These are phyloP conservation scores for Brenthis ino DNA, from an alignment of 2,888 invertebrate genomes.

Conservation along the genomic window DNA sequence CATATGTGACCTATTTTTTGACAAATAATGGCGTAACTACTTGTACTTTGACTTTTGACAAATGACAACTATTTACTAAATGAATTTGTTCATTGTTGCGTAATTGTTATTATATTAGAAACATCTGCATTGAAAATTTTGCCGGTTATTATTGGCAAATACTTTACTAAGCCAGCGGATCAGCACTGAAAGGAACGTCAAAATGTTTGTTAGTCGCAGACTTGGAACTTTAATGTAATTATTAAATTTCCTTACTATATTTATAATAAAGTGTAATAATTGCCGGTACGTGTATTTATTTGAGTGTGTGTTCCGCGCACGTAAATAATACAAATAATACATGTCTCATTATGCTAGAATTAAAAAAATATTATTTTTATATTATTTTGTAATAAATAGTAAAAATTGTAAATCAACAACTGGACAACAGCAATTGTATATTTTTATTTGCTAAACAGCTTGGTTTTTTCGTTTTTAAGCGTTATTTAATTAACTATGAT, in stretches of 20 bases:
- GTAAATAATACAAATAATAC: background rate
- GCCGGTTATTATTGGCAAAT: conserved; percentile 26
- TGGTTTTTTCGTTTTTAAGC: background rate
- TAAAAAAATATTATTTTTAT: background rate
- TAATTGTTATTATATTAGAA: conserved; percentile 23
- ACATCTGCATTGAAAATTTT: conserved; percentile 20
- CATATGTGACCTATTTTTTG: no score
- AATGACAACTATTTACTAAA: conserved; percentile 3
- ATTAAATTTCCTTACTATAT: background rate
- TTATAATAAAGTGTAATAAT: background rate
- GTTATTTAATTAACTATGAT: background rate
- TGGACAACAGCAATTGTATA: no score
- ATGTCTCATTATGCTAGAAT: background rate
- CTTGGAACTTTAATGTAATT: conserved; percentile 40
- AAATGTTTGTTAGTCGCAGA: conserved; percentile 40
- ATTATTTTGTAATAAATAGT: background rate
- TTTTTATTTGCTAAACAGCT: no score
- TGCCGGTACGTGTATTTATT: background rate
- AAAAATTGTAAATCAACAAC: no score
- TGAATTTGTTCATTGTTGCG: conserved; percentile 13
- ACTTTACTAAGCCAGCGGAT: background rate
- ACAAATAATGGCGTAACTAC: background rate
- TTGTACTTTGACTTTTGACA: background rate
- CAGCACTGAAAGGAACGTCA: background rate
- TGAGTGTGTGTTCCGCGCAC: no score